These are phyloP conservation scores for Epistrophe grossulariae DNA, from an alignment of 2,888 invertebrate genomes.

Conservation along the genomic window DNA sequence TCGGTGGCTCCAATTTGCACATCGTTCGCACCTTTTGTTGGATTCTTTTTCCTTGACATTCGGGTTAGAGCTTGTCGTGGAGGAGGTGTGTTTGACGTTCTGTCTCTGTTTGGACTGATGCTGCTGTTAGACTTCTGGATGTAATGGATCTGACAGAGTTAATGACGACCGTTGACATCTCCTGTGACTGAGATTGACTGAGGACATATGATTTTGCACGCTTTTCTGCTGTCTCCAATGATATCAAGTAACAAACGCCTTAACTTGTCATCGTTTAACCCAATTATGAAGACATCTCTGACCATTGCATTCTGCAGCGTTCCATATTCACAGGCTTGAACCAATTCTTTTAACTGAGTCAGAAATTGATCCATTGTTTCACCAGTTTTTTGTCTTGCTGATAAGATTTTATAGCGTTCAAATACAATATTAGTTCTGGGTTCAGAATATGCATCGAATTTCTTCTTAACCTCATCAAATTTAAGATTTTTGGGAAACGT, in stretches of 20 bases:
- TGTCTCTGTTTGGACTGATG: conserved; percentile 6
- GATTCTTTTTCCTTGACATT: background rate
- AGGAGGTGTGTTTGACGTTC: background rate
- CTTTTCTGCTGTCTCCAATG: background rate
- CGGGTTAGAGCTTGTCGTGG: background rate
- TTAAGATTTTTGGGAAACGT: too few relatives aligned
- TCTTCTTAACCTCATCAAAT: too few relatives aligned
- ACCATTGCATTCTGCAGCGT: conserved; percentile 13
- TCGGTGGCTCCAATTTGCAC: conserved; percentile 29
- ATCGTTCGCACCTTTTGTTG: conserved; percentile 30
- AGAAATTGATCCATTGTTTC: conserved; percentile 34
- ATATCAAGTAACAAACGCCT: conserved; percentile 5
- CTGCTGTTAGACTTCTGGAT: background rate
- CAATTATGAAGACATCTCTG: conserved; percentile 32
- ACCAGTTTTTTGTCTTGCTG: conserved; percentile 8
- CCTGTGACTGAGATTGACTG: conserved; percentile 14
- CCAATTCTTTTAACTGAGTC: conserved; percentile 16
- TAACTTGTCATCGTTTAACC: conserved; percentile 2
- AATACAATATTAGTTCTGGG: too few relatives aligned
- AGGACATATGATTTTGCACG: background rate
- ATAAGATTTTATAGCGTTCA: too few relatives aligned
- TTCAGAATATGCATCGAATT: too few relatives aligned
- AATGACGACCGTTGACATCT: conserved; percentile 12
- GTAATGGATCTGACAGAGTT: background rate
- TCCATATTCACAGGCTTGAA: conserved; percentile 3